Percentiles rank a stretch among this genome's conserved stretches.
These are phyloP conservation scores for Origma solitaria DNA, from an alignment of 2,113 vertebrate species.

Conservation along the genomic window DNA sequence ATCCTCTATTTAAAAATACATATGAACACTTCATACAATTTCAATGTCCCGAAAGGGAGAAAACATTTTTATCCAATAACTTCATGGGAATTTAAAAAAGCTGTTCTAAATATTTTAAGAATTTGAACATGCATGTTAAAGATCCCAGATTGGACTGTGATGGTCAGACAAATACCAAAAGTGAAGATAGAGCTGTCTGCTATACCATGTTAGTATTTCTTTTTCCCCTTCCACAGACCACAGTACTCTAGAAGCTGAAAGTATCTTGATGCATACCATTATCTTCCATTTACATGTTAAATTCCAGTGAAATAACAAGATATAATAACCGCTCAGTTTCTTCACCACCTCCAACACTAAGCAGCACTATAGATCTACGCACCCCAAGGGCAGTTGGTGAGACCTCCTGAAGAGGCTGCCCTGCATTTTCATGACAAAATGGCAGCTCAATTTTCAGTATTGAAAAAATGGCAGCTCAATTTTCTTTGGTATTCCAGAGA, in stretches of 20 bases:
- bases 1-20: neutral
- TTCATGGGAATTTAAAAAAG: neutral
- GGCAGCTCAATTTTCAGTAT: neutral
- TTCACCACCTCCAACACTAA: neutral
- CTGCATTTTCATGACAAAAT: accelerated
- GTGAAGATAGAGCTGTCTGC: neutral
- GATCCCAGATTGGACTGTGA: neutral
- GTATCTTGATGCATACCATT: neutral
- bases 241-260: neutral
- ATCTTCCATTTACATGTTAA: neutral
- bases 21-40: neutral
- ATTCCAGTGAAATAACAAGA: neutral
- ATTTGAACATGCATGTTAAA: neutral
- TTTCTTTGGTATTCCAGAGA: neutral
- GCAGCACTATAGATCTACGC: neutral
- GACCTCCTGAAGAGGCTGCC: neutral
- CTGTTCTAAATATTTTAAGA: neutral
- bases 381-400: neutral
- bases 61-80: neutral
- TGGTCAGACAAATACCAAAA: neutral
- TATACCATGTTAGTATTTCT: neutral
- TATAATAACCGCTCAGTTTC: neutral
- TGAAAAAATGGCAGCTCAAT: neutral
- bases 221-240: neutral
- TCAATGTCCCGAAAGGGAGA: neutral